A percentile compares a stretch with the other conserved stretches of the same genome.
Evolutionary conservation across 1,140 invertebrate species (phyloP).

Genomic region (Alviniconcha marisindica): DNA sequence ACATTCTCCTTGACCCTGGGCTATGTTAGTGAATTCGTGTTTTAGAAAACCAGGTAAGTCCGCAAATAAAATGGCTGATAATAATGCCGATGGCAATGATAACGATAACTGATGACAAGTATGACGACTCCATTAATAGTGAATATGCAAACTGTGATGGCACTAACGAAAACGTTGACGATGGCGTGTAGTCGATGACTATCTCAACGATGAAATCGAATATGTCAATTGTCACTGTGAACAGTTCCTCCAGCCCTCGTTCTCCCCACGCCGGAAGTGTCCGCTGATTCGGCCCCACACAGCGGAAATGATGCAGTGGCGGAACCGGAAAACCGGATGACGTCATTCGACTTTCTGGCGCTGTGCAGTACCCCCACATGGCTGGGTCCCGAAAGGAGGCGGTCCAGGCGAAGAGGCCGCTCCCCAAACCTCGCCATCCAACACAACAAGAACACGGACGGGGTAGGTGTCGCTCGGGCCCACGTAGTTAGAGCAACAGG

Average conservation of each 20-base stretch:
- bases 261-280: conserved; percentile 36
- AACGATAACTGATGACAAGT: too few relatives aligned
- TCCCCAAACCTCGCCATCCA: conserved; percentile 52
- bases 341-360: conserved; percentile 69
- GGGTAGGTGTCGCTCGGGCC: not conserved
- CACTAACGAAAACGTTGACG: too few relatives aligned
- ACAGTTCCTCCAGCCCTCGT: conserved; percentile 46
- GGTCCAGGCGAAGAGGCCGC: conserved; percentile 58
- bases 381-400: conserved; percentile 66
- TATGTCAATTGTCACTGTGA: not conserved
- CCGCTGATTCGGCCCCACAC: conserved; percentile 39
- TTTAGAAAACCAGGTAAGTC: too few relatives aligned
- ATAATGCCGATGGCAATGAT: too few relatives aligned
- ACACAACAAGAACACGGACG: conserved; percentile 1
- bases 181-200: too few relatives aligned
- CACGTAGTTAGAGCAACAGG: too few relatives aligned
- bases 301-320: conserved; percentile 39
- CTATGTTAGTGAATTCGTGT: too few relatives aligned
- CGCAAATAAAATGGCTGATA: too few relatives aligned
- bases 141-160: too few relatives aligned
- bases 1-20: too few relatives aligned
- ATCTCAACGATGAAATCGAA: too few relatives aligned
- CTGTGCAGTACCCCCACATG: conserved; percentile 71
- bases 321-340: conserved; percentile 49
- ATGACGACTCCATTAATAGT: too few relatives aligned